A percentile compares a stretch with the other conserved stretches of the same genome.
phyloP scores from a whole-genome alignment of 92 coral and sea anemone genomes.

The Palythoa heliodiscus region DNA sequence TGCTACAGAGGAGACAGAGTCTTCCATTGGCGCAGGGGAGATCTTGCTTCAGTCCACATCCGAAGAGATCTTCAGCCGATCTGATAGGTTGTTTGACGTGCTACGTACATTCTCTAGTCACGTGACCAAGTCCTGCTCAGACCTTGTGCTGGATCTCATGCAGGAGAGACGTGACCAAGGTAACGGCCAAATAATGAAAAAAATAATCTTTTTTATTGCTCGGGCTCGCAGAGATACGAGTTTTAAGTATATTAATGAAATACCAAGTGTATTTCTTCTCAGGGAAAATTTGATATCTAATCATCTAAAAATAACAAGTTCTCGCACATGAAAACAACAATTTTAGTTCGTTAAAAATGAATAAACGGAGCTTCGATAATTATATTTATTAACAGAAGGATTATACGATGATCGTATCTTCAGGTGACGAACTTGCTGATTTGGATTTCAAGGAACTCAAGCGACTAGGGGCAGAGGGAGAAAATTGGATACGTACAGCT shows the following conservation, averaged over 20 bases:
- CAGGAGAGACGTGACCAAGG: slow-evolving; percentile 60
- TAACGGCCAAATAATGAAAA: not conserved
- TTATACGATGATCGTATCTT: not conserved
- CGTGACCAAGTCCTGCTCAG: slow-evolving; percentile 83
- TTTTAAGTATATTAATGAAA: too few relatives aligned
- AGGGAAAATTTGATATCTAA: too few relatives aligned
- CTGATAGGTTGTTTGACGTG: slow-evolving; percentile 72
- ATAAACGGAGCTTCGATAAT: too few relatives aligned
- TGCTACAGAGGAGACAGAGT: slow-evolving; percentile 68
- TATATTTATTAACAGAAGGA: too few relatives aligned
- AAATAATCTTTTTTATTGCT: too few relatives aligned
- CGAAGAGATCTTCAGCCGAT: slow-evolving; percentile 85
- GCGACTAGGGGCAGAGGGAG: slow-evolving; percentile 82
- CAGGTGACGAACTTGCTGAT: slow-evolving; percentile 94
- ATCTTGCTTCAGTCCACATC: slow-evolving; percentile 89
- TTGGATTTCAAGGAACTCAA: slow-evolving; percentile 95
- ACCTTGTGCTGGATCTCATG: slow-evolving; percentile 79
- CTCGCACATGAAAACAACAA: too few relatives aligned
- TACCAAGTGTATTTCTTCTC: too few relatives aligned
- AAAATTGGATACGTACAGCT: slow-evolving; percentile 92
- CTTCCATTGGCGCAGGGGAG: slow-evolving; percentile 94
- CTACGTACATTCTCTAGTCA: slow-evolving; percentile 71
- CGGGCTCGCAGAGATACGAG: too few relatives aligned
- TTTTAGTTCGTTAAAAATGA: too few relatives aligned
- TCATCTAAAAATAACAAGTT: too few relatives aligned